Base-by-base conservation (phyloP, 1,140 invertebrate genomes). In the Vanessa atalanta region DNA sequence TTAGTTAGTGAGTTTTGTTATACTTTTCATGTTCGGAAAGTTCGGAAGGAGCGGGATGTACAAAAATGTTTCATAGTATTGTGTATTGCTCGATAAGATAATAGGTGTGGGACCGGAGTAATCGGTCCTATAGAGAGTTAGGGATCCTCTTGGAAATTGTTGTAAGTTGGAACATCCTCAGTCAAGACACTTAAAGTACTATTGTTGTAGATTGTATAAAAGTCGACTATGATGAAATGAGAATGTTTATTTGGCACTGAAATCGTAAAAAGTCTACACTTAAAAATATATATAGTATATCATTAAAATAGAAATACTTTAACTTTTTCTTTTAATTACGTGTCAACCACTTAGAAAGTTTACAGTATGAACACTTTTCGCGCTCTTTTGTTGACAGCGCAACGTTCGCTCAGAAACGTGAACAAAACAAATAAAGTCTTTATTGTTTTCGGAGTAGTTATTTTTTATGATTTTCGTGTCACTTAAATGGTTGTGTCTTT, bases 1-100 rank as follows among this genome's bases (percentile, higher is more conserved):
- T 92, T 87, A 91, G 90, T 92, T 90, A 85, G 87, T 86, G 86
- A 88, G 87, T 92, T 92, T 90, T 90, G 90, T 92, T 92, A 91
- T 90, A 87, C 83, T 88, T 88, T 90, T 85, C 83, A 86, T 72
- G 85, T 88, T 87, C 77, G 80, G 82, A 83, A 79, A 80, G 73
- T 67, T 75, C 75, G 65, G 79, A 78, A 76, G 83, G 80, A 79
- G 82, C 68, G 82, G 81, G 80, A 75, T 90, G 89, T 92, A 91
- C 85, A 92, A 89, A 89, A 88, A 89, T 89, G 87, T 91, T 89
- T 89, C 80, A 90, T 91, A 92, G 88, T 92, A 91, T 87, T 88
- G 88, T 90, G 88, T 92, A 91, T 83, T 80, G 82, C 84, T 92
- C 78, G 82, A 86, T 86, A 90, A 91, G 86, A 83, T 79, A 81